phyloP scores from a whole-genome alignment of 2,113 vertebrate species.

The Chamaetylas fuelleborni region DNA sequence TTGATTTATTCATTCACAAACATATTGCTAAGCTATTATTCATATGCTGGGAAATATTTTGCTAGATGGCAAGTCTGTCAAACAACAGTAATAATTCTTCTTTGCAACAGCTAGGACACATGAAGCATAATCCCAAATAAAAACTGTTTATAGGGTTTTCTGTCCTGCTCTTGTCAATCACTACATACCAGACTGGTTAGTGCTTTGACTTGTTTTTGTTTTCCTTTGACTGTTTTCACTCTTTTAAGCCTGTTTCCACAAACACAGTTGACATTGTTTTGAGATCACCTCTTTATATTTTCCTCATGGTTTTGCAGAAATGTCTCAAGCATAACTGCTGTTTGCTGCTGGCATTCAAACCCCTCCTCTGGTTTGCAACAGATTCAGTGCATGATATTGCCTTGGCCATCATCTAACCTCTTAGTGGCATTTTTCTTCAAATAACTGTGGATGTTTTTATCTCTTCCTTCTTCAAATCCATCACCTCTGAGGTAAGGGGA shows the following conservation, averaged over 20 bases:
- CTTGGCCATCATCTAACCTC: not conserved
- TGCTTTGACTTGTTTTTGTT: not conserved
- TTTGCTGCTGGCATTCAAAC: not conserved
- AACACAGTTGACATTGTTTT: not conserved
- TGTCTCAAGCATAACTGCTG: not conserved
- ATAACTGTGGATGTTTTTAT: not conserved
- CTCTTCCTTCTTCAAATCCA: not conserved
- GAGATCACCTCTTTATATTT: not conserved
- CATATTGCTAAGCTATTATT: not conserved
- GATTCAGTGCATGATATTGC: not conserved
- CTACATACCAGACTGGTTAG: not conserved
- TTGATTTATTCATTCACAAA: not conserved
- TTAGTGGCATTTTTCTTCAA: not conserved
- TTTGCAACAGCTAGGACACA: not conserved
- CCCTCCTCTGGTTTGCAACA: not conserved
- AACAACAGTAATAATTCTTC: not conserved
- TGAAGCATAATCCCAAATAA: not conserved
- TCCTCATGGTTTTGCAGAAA: not conserved
- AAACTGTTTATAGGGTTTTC: not conserved
- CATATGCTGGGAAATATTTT: not conserved
- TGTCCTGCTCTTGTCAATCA: conserved; percentile 12
- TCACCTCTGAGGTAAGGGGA: not conserved
- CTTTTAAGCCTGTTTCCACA: not conserved
- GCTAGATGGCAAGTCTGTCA: not conserved
- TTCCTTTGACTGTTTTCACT: not conserved